Evolutionary conservation across 2,888 invertebrate genomes (phyloP), one percentile per base, ranked within the genome.

Genomic region (Noctua fimbriata): DNA sequence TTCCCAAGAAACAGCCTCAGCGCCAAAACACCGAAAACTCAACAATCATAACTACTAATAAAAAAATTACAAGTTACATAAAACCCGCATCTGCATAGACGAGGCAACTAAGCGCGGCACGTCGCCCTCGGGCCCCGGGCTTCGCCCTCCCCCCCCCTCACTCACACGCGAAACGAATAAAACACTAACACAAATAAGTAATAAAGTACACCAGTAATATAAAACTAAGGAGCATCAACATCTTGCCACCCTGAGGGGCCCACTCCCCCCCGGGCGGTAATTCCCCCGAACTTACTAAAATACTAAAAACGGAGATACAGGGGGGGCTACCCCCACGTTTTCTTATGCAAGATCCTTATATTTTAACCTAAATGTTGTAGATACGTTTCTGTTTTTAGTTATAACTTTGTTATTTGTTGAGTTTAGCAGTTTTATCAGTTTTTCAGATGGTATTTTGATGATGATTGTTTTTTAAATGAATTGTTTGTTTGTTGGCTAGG

Each of bases 181-280:
- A 86, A 90, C 91, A 89, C 89, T 94, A 94, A 95, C 96, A 94
- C 95, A 96, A 96, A 96, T 96, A 96, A 95, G 95, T 95, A 95
- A 97, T 97, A 96, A 96, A 96, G 96, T 96, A 96, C 95, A 92
- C 92, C 93, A 94, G 96, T 96, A 96, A 97, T 97, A 97, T 97
- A 97, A 97, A 97, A 97, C 97, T 97, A 97, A 96, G 96, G 96
- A 97, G 96, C 96, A 97, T 97, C 96, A 97, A 96, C 97, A 96
- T 97, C 97, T 97, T 95, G 92, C 93, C 93, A 91, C 92, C 93
- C 91, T 82, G 75, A 85, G 90, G 90, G 89, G 88, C 83, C 89
- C 80, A 41, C 76, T 92, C 92, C 92, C 55, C 89, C 90, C 86
- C 89, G 91, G 92, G 92, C 95, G 96, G 95, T 95, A 94, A 96